Evolutionary conservation across 64 coral and sea anemone species (phyloP).

Genomic region (Catalaphyllia jardinei): DNA sequence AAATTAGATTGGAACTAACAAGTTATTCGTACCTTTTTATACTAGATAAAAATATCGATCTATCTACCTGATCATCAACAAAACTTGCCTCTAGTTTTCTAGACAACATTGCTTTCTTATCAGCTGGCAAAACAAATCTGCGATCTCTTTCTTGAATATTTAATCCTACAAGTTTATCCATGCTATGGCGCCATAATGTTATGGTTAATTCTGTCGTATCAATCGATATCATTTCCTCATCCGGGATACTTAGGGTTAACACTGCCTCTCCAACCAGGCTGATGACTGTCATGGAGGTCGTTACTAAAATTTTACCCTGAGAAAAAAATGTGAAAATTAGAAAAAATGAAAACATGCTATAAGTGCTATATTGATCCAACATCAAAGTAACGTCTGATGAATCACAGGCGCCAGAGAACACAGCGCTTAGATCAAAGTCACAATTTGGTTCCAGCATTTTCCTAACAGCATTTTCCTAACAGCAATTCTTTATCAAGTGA

Average conservation of each 20-base stretch:
- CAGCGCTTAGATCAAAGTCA: too few species aligned
- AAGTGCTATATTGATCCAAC: too few species aligned
- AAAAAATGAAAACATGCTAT: too few species aligned
- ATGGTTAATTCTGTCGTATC: conserved; percentile 3
- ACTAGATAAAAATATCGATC: too few species aligned
- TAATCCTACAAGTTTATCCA: neutral
- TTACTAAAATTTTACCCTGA: neutral
- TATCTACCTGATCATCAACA: conserved; percentile 8
- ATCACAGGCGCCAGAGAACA: too few species aligned
- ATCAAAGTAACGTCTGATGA: too few species aligned
- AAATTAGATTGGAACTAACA: too few species aligned
- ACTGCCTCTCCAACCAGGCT: neutral
- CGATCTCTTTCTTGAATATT: neutral
- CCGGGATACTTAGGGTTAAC: neutral
- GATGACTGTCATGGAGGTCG: neutral
- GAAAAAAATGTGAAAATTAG: neutral
- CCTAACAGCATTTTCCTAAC: too few species aligned
- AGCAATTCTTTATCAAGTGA: too few species aligned
- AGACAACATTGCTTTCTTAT: neutral
- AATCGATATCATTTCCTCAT: neutral
- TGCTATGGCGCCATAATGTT: conserved; percentile 5
- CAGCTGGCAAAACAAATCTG: conserved; percentile 5
- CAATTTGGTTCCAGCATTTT: too few species aligned
- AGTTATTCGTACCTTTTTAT: too few species aligned
- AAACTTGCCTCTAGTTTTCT: neutral